Conservation (phyloP, 2,797 vertebrate species). For the Pristis pectinata region DNA sequence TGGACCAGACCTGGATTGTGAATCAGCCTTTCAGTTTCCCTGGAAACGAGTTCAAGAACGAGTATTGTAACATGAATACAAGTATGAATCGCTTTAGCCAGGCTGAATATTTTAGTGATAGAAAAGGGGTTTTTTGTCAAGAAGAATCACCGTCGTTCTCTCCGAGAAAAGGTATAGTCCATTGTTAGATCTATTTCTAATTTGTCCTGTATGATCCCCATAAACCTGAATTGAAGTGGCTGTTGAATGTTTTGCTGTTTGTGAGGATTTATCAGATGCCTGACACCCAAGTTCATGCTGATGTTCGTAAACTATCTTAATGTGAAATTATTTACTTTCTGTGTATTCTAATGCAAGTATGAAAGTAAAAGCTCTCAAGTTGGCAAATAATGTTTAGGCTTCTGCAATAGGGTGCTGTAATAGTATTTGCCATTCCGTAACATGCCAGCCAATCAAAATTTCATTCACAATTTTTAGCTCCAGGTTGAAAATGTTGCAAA, state of each 20-base stretch:
- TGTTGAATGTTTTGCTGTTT: slow-evolving; percentile 27
- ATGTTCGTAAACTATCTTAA: background rate
- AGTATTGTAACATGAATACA: slow-evolving; percentile 80
- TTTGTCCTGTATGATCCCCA: background rate
- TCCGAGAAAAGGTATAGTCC: slow-evolving; percentile 83
- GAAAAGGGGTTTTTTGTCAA: slow-evolving; percentile 78
- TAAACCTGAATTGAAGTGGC: background rate
- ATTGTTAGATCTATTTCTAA: slow-evolving; percentile 40
- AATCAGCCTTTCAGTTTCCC: slow-evolving; percentile 77
- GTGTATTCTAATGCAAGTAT: background rate
- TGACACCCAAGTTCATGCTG: slow-evolving; percentile 7
- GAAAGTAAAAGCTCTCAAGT: background rate
- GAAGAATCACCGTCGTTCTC: slow-evolving; percentile 77
- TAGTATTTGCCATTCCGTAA: background rate
- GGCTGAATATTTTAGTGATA: slow-evolving; percentile 78
- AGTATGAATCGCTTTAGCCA: slow-evolving; percentile 80
- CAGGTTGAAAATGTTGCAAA: background rate
- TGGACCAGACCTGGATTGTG: slow-evolving; percentile 83
- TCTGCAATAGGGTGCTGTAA: background rate
- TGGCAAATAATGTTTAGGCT: background rate
- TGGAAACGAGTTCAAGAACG: slow-evolving; percentile 75
- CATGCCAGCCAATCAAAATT: background rate
- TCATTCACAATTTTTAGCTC: background rate
- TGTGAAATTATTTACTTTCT: background rate
- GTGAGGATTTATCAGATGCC: slow-evolving; percentile 1